Percentiles rank a stretch among this genome's conserved stretches.
Evolutionary conservation across 2,888 invertebrate genomes (phyloP).

Genomic region (Stegophylla sp.): DNA sequence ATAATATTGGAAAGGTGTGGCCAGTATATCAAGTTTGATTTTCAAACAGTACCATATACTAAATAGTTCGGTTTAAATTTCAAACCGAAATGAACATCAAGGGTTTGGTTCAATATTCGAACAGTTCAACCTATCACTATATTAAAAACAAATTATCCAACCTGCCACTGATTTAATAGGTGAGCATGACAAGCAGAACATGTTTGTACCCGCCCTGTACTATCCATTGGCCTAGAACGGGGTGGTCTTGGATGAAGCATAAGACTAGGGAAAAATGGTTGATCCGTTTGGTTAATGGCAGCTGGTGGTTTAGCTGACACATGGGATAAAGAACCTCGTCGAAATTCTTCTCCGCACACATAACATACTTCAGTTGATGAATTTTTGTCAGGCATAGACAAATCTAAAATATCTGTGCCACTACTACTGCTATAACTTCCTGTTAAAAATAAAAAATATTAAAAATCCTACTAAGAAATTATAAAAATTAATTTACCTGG

Average conservation of each 20-base stretch:
- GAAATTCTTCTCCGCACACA: conserved; percentile 87
- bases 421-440: conserved; percentile 66
- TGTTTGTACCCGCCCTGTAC: conserved; percentile 72
- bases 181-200: conserved; percentile 80
- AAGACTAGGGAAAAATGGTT: conserved; percentile 66
- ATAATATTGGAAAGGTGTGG: no score
- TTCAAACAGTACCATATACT: no score
- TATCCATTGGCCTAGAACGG: conserved; percentile 84
- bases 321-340: conserved; percentile 80
- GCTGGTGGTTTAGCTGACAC: conserved; percentile 70
- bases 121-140: not conserved
- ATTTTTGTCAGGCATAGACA: conserved; percentile 92
- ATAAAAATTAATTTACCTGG: conserved; percentile 50
- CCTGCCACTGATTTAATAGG: conserved; percentile 87
- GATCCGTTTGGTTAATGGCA: conserved; percentile 66
- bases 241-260: conserved; percentile 83
- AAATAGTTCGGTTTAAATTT: no score
- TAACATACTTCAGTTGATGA: conserved; percentile 88
- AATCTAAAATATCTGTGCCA: conserved; percentile 84
- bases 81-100: no score
- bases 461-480: not conserved
- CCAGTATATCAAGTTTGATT: no score
- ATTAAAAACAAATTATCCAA: conserved; percentile 63
- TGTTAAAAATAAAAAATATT: conserved; percentile 41
- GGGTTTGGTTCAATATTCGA: no score